A percentile compares a stretch with the other conserved stretches of the same genome.
Evolutionary conservation across 2,113 vertebrate species (phyloP).

Genomic region (Rutilus rutilus): DNA sequence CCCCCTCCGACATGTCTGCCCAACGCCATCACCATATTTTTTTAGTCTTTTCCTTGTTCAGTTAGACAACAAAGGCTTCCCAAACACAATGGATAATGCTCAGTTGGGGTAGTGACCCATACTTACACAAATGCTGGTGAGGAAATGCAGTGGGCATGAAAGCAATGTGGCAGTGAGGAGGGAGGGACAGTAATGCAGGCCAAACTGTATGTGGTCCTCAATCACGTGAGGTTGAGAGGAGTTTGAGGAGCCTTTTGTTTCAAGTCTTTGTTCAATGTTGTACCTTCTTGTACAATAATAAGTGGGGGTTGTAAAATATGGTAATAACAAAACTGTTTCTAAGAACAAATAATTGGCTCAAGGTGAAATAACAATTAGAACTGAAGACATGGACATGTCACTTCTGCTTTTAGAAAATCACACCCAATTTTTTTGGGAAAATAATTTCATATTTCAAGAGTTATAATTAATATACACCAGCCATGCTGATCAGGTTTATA

Average conservation of each 20-base stretch:
- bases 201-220: constrained; percentile 37
- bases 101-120: constrained; percentile 26
- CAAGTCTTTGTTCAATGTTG: constrained; percentile 8
- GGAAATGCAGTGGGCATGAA: constrained; percentile 37
- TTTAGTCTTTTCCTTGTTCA: constrained; percentile 40
- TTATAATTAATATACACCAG: too few relatives aligned
- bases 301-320: background rate
- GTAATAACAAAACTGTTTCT: background rate
- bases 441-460: background rate
- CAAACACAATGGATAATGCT: constrained; percentile 44
- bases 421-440: background rate
- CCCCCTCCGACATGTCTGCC: constrained; percentile 24
- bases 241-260: constrained; percentile 27
- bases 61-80: constrained; percentile 31
- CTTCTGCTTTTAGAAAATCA: background rate
- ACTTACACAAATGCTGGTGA: constrained; percentile 2
- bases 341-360: background rate
- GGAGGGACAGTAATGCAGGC: constrained; percentile 28
- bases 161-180: background rate
- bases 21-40: background rate
- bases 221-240: background rate
- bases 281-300: too few relatives aligned
- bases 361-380: background rate
- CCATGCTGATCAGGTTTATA: background rate
- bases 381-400: background rate